These are phyloP conservation scores for Alsophila aescularia DNA, from an alignment of 2,888 invertebrate species.

Conservation along the genomic window DNA sequence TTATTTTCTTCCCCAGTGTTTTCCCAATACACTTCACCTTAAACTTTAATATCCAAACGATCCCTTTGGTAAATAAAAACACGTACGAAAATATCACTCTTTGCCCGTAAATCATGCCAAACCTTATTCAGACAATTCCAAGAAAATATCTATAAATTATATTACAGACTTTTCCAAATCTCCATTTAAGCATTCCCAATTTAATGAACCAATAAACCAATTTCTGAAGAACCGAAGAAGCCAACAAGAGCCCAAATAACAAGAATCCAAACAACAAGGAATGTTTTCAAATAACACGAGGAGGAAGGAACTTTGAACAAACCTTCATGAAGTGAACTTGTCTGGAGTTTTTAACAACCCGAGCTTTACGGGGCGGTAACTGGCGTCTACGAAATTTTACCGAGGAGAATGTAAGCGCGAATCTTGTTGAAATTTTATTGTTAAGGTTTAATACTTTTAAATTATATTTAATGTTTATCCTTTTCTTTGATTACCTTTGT, in stretches of 20 bases:
- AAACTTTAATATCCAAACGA: no score
- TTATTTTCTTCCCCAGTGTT: no score
- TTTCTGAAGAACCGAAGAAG: slow-evolving; percentile 11
- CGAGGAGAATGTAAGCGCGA: slow-evolving; percentile 4
- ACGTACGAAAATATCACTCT: no score
- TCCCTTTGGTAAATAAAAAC: no score
- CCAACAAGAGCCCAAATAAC: slow-evolving; percentile 14
- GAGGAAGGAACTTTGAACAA: slow-evolving; percentile 22
- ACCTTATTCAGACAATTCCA: no score
- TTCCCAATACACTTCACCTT: no score
- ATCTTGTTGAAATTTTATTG: slow-evolving; percentile 3
- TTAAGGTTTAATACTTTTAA: background rate
- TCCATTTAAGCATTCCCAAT: background rate
- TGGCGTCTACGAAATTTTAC: slow-evolving; percentile 6
- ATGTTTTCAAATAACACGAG: slow-evolving; percentile 14
- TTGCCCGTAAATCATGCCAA: no score
- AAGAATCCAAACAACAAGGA: slow-evolving; percentile 14
- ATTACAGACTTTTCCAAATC: background rate
- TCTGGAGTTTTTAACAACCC: slow-evolving; percentile 15
- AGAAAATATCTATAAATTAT: background rate
- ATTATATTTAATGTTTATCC: background rate
- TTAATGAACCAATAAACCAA: slow-evolving; percentile 13
- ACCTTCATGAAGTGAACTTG: slow-evolving; percentile 16
- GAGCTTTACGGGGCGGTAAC: slow-evolving; percentile 1
- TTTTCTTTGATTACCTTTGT: background rate